A percentile compares a stretch with the other conserved stretches of the same genome.
These are phyloP conservation scores for Epinephelus fuscoguttatus DNA, from an alignment of 2,113 vertebrate species.

Conservation along the genomic window DNA sequence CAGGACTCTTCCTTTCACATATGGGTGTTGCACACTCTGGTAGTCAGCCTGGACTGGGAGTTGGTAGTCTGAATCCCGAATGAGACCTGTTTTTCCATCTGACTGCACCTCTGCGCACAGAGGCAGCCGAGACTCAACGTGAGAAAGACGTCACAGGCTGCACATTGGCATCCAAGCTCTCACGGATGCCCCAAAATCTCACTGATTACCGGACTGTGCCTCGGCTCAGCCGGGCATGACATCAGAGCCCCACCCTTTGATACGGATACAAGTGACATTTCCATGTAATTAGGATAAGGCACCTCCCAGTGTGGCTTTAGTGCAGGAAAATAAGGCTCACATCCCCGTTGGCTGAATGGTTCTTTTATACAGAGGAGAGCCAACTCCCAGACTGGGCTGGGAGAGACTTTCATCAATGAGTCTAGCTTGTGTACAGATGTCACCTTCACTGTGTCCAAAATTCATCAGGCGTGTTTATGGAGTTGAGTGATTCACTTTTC, in stretches of 20 bases:
- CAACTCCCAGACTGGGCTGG: conserved; percentile 70
- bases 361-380: conserved; percentile 71
- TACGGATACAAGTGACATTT: conserved; percentile 79
- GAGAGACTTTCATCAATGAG: conserved; percentile 72
- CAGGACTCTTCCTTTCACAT: conserved; percentile 65
- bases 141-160: conserved; percentile 67
- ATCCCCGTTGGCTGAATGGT: conserved; percentile 74
- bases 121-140: conserved; percentile 39
- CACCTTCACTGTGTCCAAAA: conserved; percentile 64
- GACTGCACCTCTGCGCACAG: conserved; percentile 38
- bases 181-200: conserved; percentile 54
- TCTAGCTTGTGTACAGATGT: conserved; percentile 71
- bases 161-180: conserved; percentile 41
- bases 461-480: conserved; percentile 63
- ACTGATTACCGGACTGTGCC: conserved; percentile 57
- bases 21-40: conserved; percentile 66
- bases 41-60: conserved; percentile 55
- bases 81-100: conserved; percentile 71
- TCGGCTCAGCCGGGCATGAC: conserved; percentile 62
- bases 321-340: conserved; percentile 77
- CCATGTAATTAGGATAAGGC: conserved; percentile 76
- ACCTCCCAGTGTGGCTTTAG: conserved; percentile 75
- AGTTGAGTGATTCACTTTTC: conserved; percentile 67
- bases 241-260: conserved; percentile 76
- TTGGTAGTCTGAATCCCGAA: conserved; percentile 61